These are phyloP conservation scores for Etheostoma nigrum DNA, from an alignment of 2,797 vertebrate species.

Conservation along the genomic window DNA sequence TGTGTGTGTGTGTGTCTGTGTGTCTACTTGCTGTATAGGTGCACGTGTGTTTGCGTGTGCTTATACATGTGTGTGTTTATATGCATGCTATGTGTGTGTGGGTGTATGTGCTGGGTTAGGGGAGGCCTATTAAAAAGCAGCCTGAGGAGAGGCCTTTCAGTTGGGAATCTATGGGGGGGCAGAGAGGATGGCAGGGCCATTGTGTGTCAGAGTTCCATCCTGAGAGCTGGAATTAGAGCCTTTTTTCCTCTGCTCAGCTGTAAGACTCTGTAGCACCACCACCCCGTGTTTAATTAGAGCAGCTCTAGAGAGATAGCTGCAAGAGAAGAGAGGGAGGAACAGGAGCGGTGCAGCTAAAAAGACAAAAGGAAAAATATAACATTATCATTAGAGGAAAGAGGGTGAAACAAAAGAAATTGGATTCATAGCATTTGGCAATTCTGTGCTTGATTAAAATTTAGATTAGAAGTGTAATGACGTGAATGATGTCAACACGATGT, in stretches of 20 bases:
- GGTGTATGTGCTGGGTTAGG: constrained; percentile 51
- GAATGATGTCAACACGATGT: constrained; percentile 56
- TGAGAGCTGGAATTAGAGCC: constrained; percentile 86
- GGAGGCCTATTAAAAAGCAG: constrained; percentile 80
- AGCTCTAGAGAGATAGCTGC: constrained; percentile 54
- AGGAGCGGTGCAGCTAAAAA: constrained; percentile 28
- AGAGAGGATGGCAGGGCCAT: constrained; percentile 77
- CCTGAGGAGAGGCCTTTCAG: constrained; percentile 83
- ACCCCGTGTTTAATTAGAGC: constrained; percentile 82
- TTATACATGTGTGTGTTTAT: constrained; percentile 47
- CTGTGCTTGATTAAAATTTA: constrained; percentile 64
- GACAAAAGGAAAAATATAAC: constrained; percentile 25
- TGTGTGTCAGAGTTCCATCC: constrained; percentile 83
- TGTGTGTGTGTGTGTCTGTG: constrained; percentile 20
- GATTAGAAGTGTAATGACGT: constrained; percentile 72
- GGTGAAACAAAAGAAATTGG: constrained; percentile 27
- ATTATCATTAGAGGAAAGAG: constrained; percentile 19
- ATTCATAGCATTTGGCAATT: constrained; percentile 51
- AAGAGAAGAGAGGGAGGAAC: constrained; percentile 38
- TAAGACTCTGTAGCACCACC: constrained; percentile 80
- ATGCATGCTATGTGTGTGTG: constrained; percentile 26
- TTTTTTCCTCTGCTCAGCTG: constrained; percentile 85
- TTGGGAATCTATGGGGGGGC: constrained; percentile 75
- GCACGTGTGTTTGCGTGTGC: constrained; percentile 37
- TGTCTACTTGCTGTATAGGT: constrained; percentile 36